phyloP scores from a whole-genome alignment of 2,113 vertebrate species.

The Parus major region DNA sequence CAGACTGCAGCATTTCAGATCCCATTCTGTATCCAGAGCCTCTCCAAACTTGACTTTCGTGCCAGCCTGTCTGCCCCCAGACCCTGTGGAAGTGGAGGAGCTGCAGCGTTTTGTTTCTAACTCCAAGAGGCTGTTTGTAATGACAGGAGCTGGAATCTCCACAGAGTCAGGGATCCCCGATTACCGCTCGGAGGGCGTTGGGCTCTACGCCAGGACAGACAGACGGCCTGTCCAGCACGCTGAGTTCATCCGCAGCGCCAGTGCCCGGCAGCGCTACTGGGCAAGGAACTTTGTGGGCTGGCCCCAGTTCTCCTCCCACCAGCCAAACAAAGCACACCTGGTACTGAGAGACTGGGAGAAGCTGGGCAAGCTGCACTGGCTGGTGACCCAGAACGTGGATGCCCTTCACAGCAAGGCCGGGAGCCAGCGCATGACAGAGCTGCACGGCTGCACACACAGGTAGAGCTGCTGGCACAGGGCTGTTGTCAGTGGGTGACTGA shows the following conservation, averaged over 20 bases:
- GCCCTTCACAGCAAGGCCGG: constrained; percentile 91
- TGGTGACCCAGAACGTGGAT: constrained; percentile 97
- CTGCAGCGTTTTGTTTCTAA: constrained; percentile 84
- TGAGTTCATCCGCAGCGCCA: constrained; percentile 84
- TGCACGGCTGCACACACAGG: constrained; percentile 94
- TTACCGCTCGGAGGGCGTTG: constrained; percentile 92
- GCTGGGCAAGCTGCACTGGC: constrained; percentile 87
- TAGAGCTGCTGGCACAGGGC: not conserved
- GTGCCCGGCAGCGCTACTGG: constrained; percentile 92
- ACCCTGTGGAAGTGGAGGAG: constrained; percentile 74
- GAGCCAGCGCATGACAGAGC: constrained; percentile 85
- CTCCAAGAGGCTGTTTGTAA: constrained; percentile 83
- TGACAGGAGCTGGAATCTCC: constrained; percentile 92
- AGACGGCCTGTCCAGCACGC: constrained; percentile 85
- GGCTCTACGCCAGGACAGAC: constrained; percentile 89
- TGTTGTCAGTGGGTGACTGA: not conserved
- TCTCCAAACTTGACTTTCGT: constrained; percentile 74
- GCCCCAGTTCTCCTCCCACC: constrained; percentile 89
- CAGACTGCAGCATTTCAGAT: not conserved
- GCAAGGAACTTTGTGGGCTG: constrained; percentile 95
- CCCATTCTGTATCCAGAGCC: not conserved
- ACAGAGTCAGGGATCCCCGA: constrained; percentile 97
- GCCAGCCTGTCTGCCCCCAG: constrained; percentile 80
- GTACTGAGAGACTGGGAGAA: constrained; percentile 85
- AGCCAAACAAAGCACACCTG: constrained; percentile 86